phyloP scores from a whole-genome alignment of 2,113 vertebrate genomes.

The Thamnophis sirtalis region DNA sequence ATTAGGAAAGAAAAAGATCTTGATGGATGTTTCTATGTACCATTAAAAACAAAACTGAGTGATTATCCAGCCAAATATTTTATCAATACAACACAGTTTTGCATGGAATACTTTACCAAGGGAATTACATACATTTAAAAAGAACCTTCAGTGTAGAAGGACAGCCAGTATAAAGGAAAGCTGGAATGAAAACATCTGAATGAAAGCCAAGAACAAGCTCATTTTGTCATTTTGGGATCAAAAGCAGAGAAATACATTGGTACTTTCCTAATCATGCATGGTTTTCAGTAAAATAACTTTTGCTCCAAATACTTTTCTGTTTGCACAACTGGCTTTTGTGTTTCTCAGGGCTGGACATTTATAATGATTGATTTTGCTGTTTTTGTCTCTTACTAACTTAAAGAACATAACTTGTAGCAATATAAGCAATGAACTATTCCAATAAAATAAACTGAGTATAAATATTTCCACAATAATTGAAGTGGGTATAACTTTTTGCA shows the following conservation, averaged over 20 bases:
- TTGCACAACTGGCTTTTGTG: conserved; percentile 19
- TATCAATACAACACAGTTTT: neutral
- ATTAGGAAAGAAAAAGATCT: neutral
- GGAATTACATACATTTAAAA: conserved; percentile 34
- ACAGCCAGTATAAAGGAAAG: conserved; percentile 22
- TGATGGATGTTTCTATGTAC: neutral
- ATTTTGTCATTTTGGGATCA: conserved; percentile 25
- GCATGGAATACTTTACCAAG: conserved; percentile 11
- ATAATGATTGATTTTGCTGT: conserved; percentile 24
- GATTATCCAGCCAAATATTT: neutral
- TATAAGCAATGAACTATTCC: conserved; percentile 7
- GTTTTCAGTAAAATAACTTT: conserved; percentile 35
- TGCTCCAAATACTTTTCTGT: conserved; percentile 23
- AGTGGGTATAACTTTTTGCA: neutral
- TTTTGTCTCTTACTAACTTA: conserved; percentile 13
- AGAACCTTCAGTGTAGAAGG: conserved; percentile 12
- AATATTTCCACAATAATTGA: conserved; percentile 1
- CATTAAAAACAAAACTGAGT: neutral
- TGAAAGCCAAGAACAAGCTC: conserved; percentile 27
- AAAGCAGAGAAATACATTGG: conserved; percentile 6
- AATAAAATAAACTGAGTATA: conserved; percentile 11
- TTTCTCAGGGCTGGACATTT: conserved; percentile 12
- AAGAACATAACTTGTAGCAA: neutral
- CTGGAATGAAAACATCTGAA: conserved; percentile 22
- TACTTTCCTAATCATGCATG: conserved; percentile 25